Base-by-base conservation (phyloP, 2,888 invertebrate species). In the Apotomis turbidana region DNA sequence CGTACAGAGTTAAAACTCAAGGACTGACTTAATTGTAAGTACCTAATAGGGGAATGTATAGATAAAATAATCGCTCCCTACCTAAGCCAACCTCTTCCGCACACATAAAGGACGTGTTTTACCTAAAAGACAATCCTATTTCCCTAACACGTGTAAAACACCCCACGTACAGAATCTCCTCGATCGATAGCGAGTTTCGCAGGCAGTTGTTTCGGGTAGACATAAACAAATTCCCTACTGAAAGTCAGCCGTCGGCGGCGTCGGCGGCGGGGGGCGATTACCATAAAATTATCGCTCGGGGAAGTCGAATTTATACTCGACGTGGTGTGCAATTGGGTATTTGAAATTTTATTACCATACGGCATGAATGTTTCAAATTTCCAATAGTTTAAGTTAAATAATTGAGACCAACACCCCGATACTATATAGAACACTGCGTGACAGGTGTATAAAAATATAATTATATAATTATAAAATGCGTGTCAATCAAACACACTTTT, bases 151-250 rank as follows among this genome's bases (percentile, higher is more conserved):
- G 66, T 57, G 55, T 66, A 66, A 58, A 67, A 68, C 67, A 68
- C 59, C 67, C 67, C 67, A 57, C 66, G 66, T 57, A 46, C 55
- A 55, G 58, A 61, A 70, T 70, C 52, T 69, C 75, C 73, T 66
- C 73, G 76, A 77, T 76, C 76, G 74, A 76, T 54, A 71, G 57
- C 60, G 68, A 68, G 74, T 63, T 71, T 67, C 61, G 41, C 51
- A 71, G 52, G 61, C 63, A 79, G 76, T 82, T 87, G 83, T 85
- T 85, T 82, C 81, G 79, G 77, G 79, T 80, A 85, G 85, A 88
- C 86, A 88, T 87, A 90, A 90, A 90, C 88, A 89, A 88, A 90
- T 89, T 89, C 82, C 75, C 80, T 82, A 68, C 78, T 82, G 87
- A 82, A 87, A 87, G 81, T 84, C 85, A 84, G 80, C 83, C 84